phyloP scores from a whole-genome alignment of 2,797 vertebrate species.

The Anguilla marmorata region DNA sequence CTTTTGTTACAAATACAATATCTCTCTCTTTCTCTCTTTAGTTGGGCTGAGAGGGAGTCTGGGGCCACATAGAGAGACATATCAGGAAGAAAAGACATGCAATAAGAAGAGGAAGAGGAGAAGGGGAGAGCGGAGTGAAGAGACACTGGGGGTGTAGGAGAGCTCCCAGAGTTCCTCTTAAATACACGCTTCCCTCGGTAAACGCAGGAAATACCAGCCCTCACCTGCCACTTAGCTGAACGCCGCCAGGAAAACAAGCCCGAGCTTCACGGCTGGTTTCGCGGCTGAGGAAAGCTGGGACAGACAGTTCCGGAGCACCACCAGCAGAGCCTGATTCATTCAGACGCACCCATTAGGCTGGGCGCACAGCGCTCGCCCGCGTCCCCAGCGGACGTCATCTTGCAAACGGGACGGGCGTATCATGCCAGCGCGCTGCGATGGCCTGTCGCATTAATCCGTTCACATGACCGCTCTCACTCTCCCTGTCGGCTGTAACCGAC shows the following conservation, averaged over 20 bases:
- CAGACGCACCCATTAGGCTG: neutral
- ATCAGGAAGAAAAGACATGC: neutral
- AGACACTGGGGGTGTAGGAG: neutral
- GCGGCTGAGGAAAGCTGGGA: neutral
- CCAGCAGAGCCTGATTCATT: neutral
- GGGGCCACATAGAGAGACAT: neutral
- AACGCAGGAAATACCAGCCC: neutral
- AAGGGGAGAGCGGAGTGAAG: neutral
- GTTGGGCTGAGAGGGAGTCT: neutral
- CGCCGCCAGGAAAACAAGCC: neutral
- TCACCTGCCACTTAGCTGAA: neutral
- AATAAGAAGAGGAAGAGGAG: neutral
- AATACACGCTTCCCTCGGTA: neutral
- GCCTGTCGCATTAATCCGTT: neutral
- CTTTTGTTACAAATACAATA: neutral
- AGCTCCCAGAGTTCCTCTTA: neutral
- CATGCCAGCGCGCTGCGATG: neutral
- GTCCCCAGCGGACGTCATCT: neutral
- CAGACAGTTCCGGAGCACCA: neutral
- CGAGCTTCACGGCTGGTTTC: neutral
- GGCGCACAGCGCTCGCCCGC: neutral
- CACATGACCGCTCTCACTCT: neutral
- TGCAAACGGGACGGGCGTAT: neutral
- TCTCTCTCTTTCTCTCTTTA: neutral
- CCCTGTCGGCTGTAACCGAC: neutral